phyloP scores from a whole-genome alignment of 2,797 vertebrate genomes.

The Chelon labrosus region DNA sequence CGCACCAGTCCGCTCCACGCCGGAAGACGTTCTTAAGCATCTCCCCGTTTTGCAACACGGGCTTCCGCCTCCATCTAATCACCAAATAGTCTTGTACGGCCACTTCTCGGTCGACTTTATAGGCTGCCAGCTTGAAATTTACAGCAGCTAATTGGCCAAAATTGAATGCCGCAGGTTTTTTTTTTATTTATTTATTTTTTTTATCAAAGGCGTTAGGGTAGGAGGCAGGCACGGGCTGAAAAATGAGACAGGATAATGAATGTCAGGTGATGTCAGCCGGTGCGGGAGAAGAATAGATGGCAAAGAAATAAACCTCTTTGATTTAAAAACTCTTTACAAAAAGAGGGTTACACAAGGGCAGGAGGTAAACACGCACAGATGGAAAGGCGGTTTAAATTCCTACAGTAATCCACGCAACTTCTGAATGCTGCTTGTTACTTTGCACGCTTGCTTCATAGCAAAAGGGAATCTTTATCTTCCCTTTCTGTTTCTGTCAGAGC shows the following conservation, averaged over 20 bases:
- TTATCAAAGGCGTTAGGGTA: slow-evolving; percentile 65
- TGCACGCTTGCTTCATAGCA: slow-evolving; percentile 26
- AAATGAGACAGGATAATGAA: slow-evolving; percentile 70
- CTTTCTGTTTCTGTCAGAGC: slow-evolving; percentile 27
- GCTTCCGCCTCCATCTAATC: slow-evolving; percentile 54
- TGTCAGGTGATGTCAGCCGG: slow-evolving; percentile 75
- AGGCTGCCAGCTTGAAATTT: slow-evolving; percentile 75
- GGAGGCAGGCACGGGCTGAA: slow-evolving; percentile 37
- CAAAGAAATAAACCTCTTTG: slow-evolving; percentile 49
- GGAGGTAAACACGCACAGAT: slow-evolving; percentile 46
- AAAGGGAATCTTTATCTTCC: slow-evolving; percentile 33
- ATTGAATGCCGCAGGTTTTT: slow-evolving; percentile 73
- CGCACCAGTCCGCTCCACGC: slow-evolving; percentile 37
- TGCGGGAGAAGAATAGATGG: slow-evolving; percentile 39
- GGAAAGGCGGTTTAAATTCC: slow-evolving; percentile 55
- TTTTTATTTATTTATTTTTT: slow-evolving; percentile 34
- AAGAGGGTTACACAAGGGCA: slow-evolving; percentile 49
- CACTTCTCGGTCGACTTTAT: slow-evolving; percentile 60
- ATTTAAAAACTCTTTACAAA: slow-evolving; percentile 44
- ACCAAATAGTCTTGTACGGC: slow-evolving; percentile 39
- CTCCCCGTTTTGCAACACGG: slow-evolving; percentile 30
- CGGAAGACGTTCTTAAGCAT: slow-evolving; percentile 52
- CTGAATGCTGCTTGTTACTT: slow-evolving; percentile 36
- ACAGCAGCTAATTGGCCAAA: slow-evolving; percentile 78
- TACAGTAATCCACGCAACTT: slow-evolving; percentile 46